These are phyloP conservation scores for Hoplostethus atlanticus DNA, from an alignment of 2,797 vertebrate species.

Conservation along the genomic window DNA sequence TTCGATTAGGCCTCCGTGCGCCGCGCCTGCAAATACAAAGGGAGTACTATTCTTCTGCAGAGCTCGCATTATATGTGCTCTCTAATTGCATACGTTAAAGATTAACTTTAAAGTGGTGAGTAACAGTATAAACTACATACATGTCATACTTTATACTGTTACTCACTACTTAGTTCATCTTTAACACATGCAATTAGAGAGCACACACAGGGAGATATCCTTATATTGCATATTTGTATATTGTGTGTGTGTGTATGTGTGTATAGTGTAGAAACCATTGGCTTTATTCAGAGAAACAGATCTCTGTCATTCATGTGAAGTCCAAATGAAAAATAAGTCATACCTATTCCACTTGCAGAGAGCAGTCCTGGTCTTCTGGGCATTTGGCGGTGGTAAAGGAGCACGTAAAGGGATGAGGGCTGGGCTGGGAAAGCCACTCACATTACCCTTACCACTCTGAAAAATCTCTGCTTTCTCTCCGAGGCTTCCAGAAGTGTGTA, in stretches of 20 bases:
- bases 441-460: constrained; percentile 75
- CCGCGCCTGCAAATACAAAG: constrained; percentile 70
- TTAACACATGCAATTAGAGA: no score
- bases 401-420: constrained; percentile 78
- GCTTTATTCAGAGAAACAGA: constrained; percentile 12
- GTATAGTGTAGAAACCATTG: no score
- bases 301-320: constrained; percentile 15
- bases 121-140: constrained; percentile 23
- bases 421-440: constrained; percentile 71
- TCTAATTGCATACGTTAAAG: constrained; percentile 61
- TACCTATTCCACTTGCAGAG: constrained; percentile 81
- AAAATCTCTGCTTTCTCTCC: constrained; percentile 83
- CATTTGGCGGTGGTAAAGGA: constrained; percentile 74
- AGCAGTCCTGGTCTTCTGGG: constrained; percentile 69
- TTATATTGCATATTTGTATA: no score
- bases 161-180: no score
- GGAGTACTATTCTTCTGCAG: constrained; percentile 58
- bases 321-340: constrained; percentile 42
- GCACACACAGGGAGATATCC: no score
- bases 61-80: constrained; percentile 36
- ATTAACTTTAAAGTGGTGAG: constrained; percentile 60
- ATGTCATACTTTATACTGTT: no score
- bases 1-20: constrained; percentile 60
- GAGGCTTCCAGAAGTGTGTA: constrained; percentile 80
- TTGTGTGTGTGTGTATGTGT: no score